These are phyloP conservation scores for Lagocephalus sceleratus DNA, from an alignment of 2,797 vertebrate genomes.

Conservation along the genomic window DNA sequence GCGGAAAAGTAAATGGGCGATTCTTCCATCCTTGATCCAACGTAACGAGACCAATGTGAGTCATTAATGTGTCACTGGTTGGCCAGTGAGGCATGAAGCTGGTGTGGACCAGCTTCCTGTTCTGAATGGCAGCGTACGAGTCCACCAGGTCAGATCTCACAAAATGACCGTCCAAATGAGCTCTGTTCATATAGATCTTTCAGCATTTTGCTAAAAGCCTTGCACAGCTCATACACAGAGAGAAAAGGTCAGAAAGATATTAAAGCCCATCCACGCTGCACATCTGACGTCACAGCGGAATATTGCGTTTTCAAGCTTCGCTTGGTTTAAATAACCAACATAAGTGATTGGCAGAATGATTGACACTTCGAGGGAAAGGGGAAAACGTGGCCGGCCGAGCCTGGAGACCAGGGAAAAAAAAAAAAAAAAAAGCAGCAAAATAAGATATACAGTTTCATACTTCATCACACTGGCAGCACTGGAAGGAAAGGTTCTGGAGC, in stretches of 20 bases:
- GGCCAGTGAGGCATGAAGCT: conserved; percentile 40
- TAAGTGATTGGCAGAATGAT: conserved; percentile 38
- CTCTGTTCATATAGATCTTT: conserved; percentile 40
- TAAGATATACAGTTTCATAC: not conserved
- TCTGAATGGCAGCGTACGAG: conserved; percentile 46
- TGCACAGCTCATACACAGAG: no score
- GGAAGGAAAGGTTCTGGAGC: not conserved
- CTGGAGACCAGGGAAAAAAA: conserved; percentile 4
- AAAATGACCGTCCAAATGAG: conserved; percentile 55
- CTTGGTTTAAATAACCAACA: conserved; percentile 34
- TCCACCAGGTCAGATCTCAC: conserved; percentile 57
- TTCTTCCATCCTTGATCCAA: conserved; percentile 19
- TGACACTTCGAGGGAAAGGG: conserved; percentile 20
- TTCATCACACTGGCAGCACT: not conserved
- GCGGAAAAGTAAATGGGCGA: conserved; percentile 40
- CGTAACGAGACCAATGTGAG: conserved; percentile 26
- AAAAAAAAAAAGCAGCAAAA: not conserved
- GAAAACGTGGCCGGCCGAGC: not conserved
- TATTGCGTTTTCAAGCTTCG: conserved; percentile 30
- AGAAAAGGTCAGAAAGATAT: no score
- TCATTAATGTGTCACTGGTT: conserved; percentile 44
- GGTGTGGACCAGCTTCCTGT: conserved; percentile 23
- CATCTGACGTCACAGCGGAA: conserved; percentile 41
- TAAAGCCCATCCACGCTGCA: conserved; percentile 29
- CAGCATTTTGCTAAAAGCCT: no score